Conservation (phyloP, 92 coral and sea anemone species). For the Micromussa lordhowensis region DNA sequence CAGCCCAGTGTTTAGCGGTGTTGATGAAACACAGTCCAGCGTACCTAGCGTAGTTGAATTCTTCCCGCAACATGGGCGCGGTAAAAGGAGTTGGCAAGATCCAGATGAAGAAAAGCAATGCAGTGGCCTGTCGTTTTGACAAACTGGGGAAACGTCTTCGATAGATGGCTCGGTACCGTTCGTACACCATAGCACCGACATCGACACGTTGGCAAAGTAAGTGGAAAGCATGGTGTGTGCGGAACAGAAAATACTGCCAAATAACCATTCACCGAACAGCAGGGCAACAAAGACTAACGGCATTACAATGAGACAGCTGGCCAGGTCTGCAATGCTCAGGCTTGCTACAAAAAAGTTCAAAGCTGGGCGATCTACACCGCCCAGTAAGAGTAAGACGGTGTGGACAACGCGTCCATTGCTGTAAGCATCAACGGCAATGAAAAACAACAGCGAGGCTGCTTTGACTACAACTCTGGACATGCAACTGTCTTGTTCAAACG, state of each 20-base stretch:
- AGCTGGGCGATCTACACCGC: background rate
- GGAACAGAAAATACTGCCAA: background rate
- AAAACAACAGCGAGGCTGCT: constrained; percentile 20
- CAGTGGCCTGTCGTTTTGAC: background rate
- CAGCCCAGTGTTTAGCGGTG: background rate
- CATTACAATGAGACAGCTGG: constrained; percentile 10
- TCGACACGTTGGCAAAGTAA: constrained; percentile 18
- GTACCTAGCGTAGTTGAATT: background rate
- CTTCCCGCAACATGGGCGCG: background rate
- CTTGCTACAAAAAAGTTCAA: constrained; percentile 25
- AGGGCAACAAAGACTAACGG: constrained; percentile 28
- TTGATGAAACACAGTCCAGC: constrained; percentile 12
- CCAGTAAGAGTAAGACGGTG: constrained; percentile 17
- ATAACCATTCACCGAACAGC: constrained; percentile 17
- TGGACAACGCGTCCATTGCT: constrained; percentile 31
- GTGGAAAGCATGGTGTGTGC: background rate
- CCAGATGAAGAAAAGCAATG: constrained; percentile 6
- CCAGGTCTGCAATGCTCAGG: constrained; percentile 23
- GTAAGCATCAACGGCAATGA: constrained; percentile 18
- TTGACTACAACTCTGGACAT: background rate
- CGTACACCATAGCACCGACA: constrained; percentile 16
- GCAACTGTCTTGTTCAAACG: background rate
- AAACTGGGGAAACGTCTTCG: constrained; percentile 37
- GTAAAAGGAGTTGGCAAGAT: constrained; percentile 1
- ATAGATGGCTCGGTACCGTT: constrained; percentile 20